Evolutionary conservation across 2,113 vertebrate genomes (phyloP), one percentile per base, ranked within the genome.

Genomic region (Hippocampus comes): DNA sequence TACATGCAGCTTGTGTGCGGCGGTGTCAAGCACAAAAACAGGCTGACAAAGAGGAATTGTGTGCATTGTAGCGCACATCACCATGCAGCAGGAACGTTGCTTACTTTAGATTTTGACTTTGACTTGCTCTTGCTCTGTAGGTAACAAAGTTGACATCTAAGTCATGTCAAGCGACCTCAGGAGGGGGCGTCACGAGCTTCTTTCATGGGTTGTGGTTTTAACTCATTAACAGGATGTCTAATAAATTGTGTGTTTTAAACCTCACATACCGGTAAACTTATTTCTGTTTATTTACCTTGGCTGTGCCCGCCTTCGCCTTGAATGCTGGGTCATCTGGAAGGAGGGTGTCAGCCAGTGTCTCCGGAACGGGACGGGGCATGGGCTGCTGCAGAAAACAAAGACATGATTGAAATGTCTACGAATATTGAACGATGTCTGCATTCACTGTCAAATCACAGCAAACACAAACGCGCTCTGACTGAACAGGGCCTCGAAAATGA

Each of bases 91-190:
- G 74, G 43, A 66, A 25, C 5, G 78, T 74, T 63, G 59, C 91
- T 91, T 92, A 93, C 92, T 91, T 92, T 93, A 73, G 86, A 79
- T 86, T 84, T 88, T 81, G 91, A 89, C 84, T 93, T 92, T 81
- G 91, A 89, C 84, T 93, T 92, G 79, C 81, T 89, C 74, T 91
- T 92, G 73, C 77, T 83, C 92, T 93, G 92, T 60, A 93, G 91
- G 91, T 63, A 93, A 92, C 80, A 86, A 77, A 89, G 74, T 82
- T 17, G 10, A 84, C 73, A 85, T 56, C 67, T 72, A 60, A 69
- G 71, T 89, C 81, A 86, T 27, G 68, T 49, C 72, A 41, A 1
- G 30, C 27, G n/a, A 38, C 11, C 53, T n/a, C 27, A 4, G 68
- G 70, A 3, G 30, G 14, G 41, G 68, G 34, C 34, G 34, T 38